Evolutionary conservation across 2,888 invertebrate genomes (phyloP).

Genomic region (Rhimphoctona megacephalus): DNA sequence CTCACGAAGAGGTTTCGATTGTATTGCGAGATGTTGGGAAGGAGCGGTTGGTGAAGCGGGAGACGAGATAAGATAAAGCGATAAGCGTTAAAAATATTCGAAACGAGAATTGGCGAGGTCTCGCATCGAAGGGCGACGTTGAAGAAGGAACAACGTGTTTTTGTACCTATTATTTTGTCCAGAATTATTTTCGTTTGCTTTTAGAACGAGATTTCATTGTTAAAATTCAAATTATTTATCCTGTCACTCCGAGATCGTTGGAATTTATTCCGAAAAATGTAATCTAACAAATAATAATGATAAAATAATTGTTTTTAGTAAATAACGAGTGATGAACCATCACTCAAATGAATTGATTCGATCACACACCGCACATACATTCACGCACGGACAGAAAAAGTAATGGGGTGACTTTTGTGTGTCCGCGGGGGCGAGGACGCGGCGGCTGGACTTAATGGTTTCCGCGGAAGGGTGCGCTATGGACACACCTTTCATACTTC

Average conservation of each 20-base stretch:
- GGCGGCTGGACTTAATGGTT: constrained; percentile 26
- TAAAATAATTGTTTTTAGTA: background rate
- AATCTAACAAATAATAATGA: background rate
- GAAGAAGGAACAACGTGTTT: background rate
- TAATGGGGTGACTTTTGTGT: constrained; percentile 13
- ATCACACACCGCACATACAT: background rate
- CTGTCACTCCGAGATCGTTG: background rate
- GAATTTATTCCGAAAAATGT: background rate
- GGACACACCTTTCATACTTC: constrained; percentile 33
- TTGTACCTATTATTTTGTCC: background rate
- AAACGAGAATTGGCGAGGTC: background rate
- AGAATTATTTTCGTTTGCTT: background rate
- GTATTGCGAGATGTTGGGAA: background rate
- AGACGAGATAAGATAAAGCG: background rate
- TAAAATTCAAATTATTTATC: background rate
- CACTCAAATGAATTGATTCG: background rate
- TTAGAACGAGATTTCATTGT: background rate
- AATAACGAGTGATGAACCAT: background rate
- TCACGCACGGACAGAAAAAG: background rate
- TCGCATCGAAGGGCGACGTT: background rate
- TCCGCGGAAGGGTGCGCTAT: constrained; percentile 47
- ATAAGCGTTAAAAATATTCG: background rate
- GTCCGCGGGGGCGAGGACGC: constrained; percentile 6
- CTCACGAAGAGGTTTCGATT: background rate
- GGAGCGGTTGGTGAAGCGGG: background rate